Conservation (phyloP, 2,888 invertebrate species). For the Ophion ventricosus region DNA sequence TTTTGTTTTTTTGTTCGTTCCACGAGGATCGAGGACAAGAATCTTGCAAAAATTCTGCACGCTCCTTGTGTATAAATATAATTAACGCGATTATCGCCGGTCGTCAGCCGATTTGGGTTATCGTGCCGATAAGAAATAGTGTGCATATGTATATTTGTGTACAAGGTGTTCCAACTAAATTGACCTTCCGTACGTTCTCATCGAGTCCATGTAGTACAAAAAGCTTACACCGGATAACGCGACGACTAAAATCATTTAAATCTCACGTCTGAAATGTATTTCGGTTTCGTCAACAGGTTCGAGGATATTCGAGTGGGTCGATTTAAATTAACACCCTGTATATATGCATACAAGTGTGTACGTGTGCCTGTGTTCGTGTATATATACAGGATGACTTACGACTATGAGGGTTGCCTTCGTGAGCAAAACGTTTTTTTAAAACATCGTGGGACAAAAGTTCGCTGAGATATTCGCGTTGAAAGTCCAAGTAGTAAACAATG, state of each 20-base stretch:
- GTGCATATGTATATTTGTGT: not conserved
- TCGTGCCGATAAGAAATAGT: slow-evolving; percentile 37
- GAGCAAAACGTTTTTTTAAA: not conserved
- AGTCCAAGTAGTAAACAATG: no score
- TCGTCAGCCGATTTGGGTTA: slow-evolving; percentile 42
- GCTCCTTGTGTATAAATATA: slow-evolving; percentile 53
- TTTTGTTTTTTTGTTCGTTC: not conserved
- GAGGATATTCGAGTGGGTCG: not conserved
- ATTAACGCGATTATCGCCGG: slow-evolving; percentile 36
- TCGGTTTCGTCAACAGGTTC: not conserved
- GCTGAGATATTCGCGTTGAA: no score
- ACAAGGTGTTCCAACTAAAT: not conserved
- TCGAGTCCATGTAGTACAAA: not conserved
- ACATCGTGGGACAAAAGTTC: no score
- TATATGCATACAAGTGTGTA: not conserved
- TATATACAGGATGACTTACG: not conserved
- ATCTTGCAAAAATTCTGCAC: slow-evolving; percentile 30
- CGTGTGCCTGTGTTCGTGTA: not conserved
- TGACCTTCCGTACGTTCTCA: not conserved
- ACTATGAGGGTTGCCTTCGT: not conserved
- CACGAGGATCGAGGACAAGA: slow-evolving; percentile 22
- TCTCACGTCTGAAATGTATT: no score
- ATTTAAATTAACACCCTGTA: not conserved
- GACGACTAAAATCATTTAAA: no score
- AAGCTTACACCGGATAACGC: no score